These are phyloP conservation scores for Monomorium pharaonis DNA, from an alignment of 1,140 invertebrate species.

Conservation along the genomic window DNA sequence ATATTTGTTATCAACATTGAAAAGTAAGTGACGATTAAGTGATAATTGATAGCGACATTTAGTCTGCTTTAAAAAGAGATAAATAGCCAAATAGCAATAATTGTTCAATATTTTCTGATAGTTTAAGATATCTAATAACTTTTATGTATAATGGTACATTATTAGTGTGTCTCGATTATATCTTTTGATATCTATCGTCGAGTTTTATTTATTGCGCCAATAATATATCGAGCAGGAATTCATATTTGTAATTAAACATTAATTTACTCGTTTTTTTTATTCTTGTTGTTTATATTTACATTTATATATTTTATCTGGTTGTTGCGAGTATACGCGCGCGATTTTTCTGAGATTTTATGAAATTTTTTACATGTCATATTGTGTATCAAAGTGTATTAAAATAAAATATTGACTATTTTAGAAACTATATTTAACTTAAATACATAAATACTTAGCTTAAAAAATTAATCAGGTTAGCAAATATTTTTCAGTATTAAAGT, in stretches of 20 bases:
- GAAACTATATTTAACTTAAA: background rate
- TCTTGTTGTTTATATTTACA: too few species aligned
- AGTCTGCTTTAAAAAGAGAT: background rate
- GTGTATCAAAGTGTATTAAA: background rate
- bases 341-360: background rate
- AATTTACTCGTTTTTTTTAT: background rate
- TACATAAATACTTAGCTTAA: too few species aligned
- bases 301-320: background rate
- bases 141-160: background rate
- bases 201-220: background rate
- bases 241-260: background rate
- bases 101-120: background rate
- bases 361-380: background rate
- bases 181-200: background rate
- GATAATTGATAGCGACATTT: background rate
- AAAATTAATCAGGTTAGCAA: too few species aligned
- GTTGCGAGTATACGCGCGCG: background rate
- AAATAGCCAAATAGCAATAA: background rate
- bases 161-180: background rate
- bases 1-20: background rate
- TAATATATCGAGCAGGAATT: background rate
- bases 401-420: background rate
- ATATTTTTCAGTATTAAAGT: too few species aligned
- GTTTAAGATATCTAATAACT: background rate
- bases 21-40: background rate